A percentile compares a stretch with the other conserved stretches of the same genome.
Evolutionary conservation across 1,140 invertebrate genomes (phyloP).

Genomic region (Scaptomyza pallida): DNA sequence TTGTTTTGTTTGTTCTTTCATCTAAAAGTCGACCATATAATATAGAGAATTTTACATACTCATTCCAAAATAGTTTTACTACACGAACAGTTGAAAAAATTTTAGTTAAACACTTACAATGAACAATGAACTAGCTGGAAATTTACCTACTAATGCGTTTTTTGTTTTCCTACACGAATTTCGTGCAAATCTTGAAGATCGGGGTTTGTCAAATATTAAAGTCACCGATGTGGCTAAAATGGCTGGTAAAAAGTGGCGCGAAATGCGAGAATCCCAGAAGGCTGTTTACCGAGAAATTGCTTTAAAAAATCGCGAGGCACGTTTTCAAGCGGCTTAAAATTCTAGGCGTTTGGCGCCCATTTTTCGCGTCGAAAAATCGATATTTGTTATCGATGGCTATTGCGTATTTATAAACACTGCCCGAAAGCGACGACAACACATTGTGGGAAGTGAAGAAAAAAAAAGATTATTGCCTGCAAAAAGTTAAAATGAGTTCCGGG

Average conservation of each 20-base stretch:
- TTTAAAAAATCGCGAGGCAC: conserved; percentile 15
- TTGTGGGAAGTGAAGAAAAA: conserved; percentile 8
- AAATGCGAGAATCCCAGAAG: conserved; percentile 46
- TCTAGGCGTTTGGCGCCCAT: neutral
- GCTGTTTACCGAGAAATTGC: conserved; percentile 27
- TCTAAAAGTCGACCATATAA: too few species aligned
- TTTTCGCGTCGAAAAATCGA: neutral
- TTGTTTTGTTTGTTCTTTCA: neutral
- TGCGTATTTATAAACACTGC: conserved; percentile 12
- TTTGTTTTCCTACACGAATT: conserved; percentile 44
- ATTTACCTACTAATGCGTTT: conserved; percentile 32
- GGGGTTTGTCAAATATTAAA: conserved; percentile 22
- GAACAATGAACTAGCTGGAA: neutral
- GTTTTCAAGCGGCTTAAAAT: too few species aligned
- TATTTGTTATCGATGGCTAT: neutral
- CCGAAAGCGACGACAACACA: conserved; percentile 28
- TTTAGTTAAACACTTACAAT: neutral
- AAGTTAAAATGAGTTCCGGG: conserved; percentile 90
- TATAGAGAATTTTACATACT: too few species aligned
- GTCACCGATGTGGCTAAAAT: conserved; percentile 7
- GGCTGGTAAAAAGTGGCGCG: conserved; percentile 44
- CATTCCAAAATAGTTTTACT: too few species aligned
- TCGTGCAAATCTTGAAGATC: conserved; percentile 25
- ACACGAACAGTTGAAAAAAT: neutral
- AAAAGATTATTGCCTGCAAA: conserved; percentile 2